phyloP scores from a whole-genome alignment of 2,113 vertebrate genomes.

The Corythaixoides concolor region DNA sequence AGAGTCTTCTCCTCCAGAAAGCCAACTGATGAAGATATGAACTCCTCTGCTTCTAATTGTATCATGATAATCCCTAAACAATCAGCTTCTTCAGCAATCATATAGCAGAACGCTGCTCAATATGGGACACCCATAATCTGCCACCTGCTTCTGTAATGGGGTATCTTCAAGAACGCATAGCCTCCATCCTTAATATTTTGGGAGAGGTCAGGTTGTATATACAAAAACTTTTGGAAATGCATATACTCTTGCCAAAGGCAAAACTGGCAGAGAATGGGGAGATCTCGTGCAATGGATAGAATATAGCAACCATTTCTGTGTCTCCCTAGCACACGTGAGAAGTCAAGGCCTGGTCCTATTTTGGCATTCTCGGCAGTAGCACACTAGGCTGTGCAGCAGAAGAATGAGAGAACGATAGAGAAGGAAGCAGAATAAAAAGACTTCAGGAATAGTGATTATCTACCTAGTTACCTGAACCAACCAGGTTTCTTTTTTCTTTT shows the following conservation, averaged over 20 bases:
- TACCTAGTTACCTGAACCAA: background rate
- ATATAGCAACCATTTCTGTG: background rate
- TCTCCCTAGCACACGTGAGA: rapidly evolving
- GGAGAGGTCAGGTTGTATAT: background rate
- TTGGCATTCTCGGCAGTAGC: background rate
- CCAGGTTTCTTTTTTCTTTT: rapidly evolving
- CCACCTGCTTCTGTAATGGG: background rate
- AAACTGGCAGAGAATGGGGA: background rate
- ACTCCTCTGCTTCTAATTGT: background rate
- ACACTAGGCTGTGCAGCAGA: background rate
- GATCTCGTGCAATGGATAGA: background rate
- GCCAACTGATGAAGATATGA: background rate
- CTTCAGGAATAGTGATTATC: background rate
- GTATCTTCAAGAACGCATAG: background rate
- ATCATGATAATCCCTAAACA: background rate
- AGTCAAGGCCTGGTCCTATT: background rate
- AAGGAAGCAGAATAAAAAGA: background rate
- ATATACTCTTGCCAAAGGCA: background rate
- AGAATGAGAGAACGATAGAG: background rate
- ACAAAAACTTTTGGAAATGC: background rate
- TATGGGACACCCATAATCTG: background rate
- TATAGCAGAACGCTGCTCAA: background rate
- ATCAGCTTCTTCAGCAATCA: background rate
- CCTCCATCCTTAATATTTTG: no score
- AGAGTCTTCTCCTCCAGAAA: background rate